phyloP scores from a whole-genome alignment of 2,113 vertebrate genomes.

The Nymphicus hollandicus region DNA sequence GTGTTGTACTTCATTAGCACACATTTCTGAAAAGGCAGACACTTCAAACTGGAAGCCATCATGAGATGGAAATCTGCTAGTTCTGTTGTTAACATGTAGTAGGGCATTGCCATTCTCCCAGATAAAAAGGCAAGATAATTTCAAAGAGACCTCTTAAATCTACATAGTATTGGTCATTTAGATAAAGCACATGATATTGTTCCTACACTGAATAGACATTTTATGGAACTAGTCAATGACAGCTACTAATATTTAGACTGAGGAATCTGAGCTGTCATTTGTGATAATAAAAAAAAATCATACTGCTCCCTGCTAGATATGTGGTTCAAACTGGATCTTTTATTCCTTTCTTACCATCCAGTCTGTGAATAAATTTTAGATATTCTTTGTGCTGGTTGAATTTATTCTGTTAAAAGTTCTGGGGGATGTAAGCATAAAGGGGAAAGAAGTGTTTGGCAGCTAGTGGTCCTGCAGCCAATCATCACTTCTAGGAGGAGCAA shows the following conservation, averaged over 20 bases:
- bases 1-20: background rate
- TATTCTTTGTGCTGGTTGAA: background rate
- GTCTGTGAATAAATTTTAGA: background rate
- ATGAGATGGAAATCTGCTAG: background rate
- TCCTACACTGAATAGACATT: background rate
- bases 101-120: background rate
- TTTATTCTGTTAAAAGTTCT: background rate
- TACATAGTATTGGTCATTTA: background rate
- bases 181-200: background rate
- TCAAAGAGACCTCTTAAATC: background rate
- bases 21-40: background rate
- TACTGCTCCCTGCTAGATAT: background rate
- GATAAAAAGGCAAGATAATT: background rate
- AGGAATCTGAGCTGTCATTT: background rate
- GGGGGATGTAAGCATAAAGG: background rate
- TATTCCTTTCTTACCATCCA: background rate
- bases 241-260: background rate
- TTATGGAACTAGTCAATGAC: background rate
- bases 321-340: background rate
- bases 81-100: background rate
- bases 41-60: background rate
- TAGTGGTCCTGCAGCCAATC: background rate
- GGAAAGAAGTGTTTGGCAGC: background rate
- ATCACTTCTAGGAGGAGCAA: background rate
- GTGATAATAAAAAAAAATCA: background rate